Base-by-base conservation (phyloP, 2,113 vertebrate species). In the Hypomesus transpacificus region DNA sequence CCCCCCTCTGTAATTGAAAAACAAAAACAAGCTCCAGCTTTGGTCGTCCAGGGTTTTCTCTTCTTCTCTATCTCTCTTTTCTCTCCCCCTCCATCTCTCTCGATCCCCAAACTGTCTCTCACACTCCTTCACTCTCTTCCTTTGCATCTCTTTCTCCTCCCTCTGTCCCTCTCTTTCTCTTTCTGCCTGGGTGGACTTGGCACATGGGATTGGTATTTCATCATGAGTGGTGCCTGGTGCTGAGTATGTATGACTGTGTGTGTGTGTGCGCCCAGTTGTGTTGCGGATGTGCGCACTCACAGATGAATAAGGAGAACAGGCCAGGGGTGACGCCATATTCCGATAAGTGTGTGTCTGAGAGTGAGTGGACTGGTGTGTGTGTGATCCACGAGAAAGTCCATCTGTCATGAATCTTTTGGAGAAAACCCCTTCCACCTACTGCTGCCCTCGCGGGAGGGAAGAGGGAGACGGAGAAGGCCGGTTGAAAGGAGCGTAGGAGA, bases 381-480 rank as follows among this genome's bases (percentile, higher is more conserved):
- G 53, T 18, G 16, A 46, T 9, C 39, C 39, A 13, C 9, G 7
- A 46, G 39, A 46, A 46, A 9, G 39, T 13, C 39, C 39, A 46
- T 46, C 39, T 46, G 39, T 46, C 39, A 11, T 5, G 39, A 13
- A 11, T 46, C 39, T 46, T 46, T 46, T 1, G 9, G 4, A 11
- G 9, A 46, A 13, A 11, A 13, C 39, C 39, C 39, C 39, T 1
- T 1, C 75, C 79, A 84, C 71, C 78, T 78, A 70, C 76, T 80
- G 73, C 26, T 63, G 20, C 26, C 39, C 63, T 11, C 64, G 53
- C 54, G 26, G 54, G 58, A 70, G 0, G 28, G 63, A 72, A 9
- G 20, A 66, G 56, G 24, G 22, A 22, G 28, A 9, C 17, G 31
- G 31, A 34, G 31, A 34, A 61, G 24, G 24, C 24, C 7, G 60